Conservation (phyloP, 2,113 vertebrate genomes). For the Ochotona princeps region DNA sequence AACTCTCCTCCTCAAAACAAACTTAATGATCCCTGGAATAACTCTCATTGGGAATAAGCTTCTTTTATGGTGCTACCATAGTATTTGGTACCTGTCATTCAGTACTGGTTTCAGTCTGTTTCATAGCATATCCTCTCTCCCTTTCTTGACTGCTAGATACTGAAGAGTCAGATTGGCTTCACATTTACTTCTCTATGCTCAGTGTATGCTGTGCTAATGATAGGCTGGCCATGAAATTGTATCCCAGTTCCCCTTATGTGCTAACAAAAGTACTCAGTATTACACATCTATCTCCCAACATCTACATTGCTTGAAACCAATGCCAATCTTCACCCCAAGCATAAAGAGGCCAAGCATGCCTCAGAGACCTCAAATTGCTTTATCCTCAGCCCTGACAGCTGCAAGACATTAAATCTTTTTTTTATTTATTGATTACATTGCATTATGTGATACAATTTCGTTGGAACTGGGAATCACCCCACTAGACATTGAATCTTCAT, state of each 20-base stretch:
- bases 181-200: not conserved
- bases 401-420: not conserved
- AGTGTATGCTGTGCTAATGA: not conserved
- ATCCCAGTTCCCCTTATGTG: not conserved
- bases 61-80: not conserved
- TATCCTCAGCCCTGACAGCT: not conserved
- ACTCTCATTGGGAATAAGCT: not conserved
- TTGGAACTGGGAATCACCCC: too few relatives aligned
- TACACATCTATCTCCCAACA: not conserved
- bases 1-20: not conserved
- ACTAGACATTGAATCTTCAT: not conserved
- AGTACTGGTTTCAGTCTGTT: not conserved
- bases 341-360: not conserved
- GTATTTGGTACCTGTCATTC: not conserved
- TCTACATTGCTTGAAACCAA: not conserved
- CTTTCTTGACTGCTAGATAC: not conserved
- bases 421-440: too few relatives aligned
- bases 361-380: not conserved
- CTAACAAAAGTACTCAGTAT: not conserved
- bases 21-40: not conserved
- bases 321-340: not conserved
- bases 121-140: not conserved
- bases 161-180: not conserved
- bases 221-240: not conserved
- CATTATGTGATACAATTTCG: too few relatives aligned